Evolutionary conservation across 2,113 vertebrate species (phyloP), one percentile per base, ranked within the genome.

Genomic region (Rhipidura dahli): DNA sequence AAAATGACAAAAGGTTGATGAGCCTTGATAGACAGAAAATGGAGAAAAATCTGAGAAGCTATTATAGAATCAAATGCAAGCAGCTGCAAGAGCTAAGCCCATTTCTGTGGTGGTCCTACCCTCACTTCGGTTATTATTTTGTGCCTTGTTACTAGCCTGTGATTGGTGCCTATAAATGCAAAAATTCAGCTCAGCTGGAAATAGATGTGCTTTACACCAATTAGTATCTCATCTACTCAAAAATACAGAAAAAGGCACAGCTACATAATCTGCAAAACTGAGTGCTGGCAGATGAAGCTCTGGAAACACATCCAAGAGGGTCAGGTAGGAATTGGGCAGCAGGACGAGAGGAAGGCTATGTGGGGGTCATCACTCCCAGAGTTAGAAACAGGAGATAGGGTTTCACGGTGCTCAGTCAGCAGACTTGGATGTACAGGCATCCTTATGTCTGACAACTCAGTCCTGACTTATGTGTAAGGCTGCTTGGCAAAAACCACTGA

Each of bases 171-270:
- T 89, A 47, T 63, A 90, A 92, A 87, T 64, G 82, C 35, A 89
- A 47, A 65, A 83, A 81, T 28, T 70, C 64, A 88, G 31, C 86
- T 88, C 72, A 47, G 56, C 72, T 93, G 56, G 85, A 90, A 93
- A 86, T 31, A 77, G 51, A 70, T 40, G 10, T 63, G n/a, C 42
- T 66, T 35, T 65, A 63, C 15, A 51, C 30, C 51, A 89, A 78
- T 83, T 44, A 71, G 30, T 56, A 71, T 64, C 35, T 70, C 47
- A 81, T 86, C 27, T 1, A 3, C 31, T 37, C 0, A 0, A 77
- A 93, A 92, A 87, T 22, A 68, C 44, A 93, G 51, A 61, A 86
- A 78, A 81, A 54, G 56, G 54, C 56, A 75, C 31, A 71, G 65
- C 47, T 39, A 73, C 5, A 11, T 33, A 66, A 75, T 27, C 69